phyloP scores from a whole-genome alignment of 2,797 vertebrate genomes.

The Parotocinclus haroldoi region DNA sequence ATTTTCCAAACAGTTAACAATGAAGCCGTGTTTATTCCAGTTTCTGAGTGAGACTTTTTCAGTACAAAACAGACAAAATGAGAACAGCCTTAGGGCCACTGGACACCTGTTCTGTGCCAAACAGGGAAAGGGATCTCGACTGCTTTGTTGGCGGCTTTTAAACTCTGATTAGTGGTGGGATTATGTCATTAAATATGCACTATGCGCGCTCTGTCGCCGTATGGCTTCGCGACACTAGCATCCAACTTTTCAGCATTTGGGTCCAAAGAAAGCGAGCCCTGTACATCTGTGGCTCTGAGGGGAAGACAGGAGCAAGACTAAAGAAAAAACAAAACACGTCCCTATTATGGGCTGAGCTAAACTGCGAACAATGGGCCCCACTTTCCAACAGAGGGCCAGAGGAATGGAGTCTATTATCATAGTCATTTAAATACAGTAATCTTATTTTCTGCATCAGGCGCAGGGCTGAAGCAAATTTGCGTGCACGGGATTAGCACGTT shows the following conservation, averaged over 20 bases:
- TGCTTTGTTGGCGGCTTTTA: conserved; percentile 40
- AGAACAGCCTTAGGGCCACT: too few relatives aligned
- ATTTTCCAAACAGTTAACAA: too few relatives aligned
- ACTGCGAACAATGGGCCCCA: conserved; percentile 81
- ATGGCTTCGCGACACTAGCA: conserved; percentile 59
- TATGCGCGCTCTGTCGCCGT: conserved; percentile 68
- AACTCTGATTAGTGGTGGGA: conserved; percentile 69
- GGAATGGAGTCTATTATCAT: conserved; percentile 91
- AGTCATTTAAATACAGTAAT: conserved; percentile 99
- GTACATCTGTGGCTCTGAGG: conserved; percentile 58
- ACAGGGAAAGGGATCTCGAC: too few relatives aligned
- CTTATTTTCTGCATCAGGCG: conserved; percentile 95
- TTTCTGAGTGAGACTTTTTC: too few relatives aligned
- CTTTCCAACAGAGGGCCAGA: conserved; percentile 66
- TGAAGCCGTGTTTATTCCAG: too few relatives aligned
- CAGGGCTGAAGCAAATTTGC: conserved; percentile 63
- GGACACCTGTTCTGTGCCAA: too few relatives aligned
- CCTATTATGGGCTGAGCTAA: conserved; percentile 78
- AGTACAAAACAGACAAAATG: too few relatives aligned
- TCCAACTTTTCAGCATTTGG: conserved; percentile 63
- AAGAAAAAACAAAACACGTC: conserved; percentile 72
- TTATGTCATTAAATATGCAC: conserved; percentile 70
- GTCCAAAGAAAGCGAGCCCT: conserved; percentile 34
- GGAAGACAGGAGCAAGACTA: conserved; percentile 48
- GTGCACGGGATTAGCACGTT: conserved; percentile 61